Evolutionary conservation across 1,140 invertebrate species (phyloP).

Genomic region (Nasonia longicornis): DNA sequence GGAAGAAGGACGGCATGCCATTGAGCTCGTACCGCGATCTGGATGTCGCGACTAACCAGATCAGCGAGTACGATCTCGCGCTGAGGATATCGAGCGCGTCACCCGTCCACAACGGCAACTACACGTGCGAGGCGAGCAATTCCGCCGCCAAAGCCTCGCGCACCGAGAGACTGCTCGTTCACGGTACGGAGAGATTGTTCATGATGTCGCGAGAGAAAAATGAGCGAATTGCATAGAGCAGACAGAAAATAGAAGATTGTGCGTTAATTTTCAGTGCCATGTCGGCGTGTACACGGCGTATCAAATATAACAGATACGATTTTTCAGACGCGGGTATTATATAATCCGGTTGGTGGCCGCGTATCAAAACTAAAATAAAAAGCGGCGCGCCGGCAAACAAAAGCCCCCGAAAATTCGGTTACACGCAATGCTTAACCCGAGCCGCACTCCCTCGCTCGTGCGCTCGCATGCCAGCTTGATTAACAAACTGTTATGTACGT

Average conservation of each 20-base stretch:
- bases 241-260: no score
- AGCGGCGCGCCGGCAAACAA: neutral
- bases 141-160: constrained; percentile 78
- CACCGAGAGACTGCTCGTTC: constrained; percentile 68
- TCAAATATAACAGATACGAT: neutral
- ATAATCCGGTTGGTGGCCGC: neutral
- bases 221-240: neutral
- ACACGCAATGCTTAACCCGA: neutral
- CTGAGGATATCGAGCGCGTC: constrained; percentile 66
- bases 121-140: constrained; percentile 89
- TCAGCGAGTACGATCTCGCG: constrained; percentile 68
- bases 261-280: no score
- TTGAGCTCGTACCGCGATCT: constrained; percentile 50
- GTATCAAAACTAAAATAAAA: neutral
- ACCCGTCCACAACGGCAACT: constrained; percentile 85
- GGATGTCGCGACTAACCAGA: constrained; percentile 60
- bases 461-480: neutral
- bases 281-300: no score
- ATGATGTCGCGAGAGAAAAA: neutral
- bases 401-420: neutral
- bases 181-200: constrained; percentile 62
- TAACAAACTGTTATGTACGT: constrained; percentile 14
- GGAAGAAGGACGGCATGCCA: constrained; percentile 74
- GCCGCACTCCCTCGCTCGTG: neutral
- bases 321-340: neutral